Percentiles rank a stretch among this genome's conserved stretches.
phyloP scores from a whole-genome alignment of 1,140 invertebrate genomes.

The Venustaconcha ellipsiformis region DNA sequence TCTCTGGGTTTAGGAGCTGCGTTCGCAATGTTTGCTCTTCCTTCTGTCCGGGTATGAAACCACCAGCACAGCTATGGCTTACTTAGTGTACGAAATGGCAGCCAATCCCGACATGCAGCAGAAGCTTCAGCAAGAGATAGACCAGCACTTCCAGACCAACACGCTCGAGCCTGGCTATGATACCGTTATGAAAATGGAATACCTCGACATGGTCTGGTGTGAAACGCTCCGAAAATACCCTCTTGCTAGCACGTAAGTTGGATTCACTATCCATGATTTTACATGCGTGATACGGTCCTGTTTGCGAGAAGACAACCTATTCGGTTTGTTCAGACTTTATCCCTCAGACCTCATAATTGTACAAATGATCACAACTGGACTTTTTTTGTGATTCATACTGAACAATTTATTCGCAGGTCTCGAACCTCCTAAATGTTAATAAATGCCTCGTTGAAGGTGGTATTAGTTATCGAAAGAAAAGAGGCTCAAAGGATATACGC shows the following conservation, averaged over 20 bases:
- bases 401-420: no score
- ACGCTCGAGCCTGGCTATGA: slow-evolving; percentile 33
- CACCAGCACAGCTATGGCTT: slow-evolving; percentile 69
- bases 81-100: slow-evolving; percentile 70
- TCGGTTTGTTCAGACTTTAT: no score
- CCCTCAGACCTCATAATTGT: no score
- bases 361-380: no score
- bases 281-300: neutral
- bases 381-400: no score
- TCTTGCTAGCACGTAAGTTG: slow-evolving; percentile 58
- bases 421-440: no score
- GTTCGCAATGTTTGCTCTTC: slow-evolving; percentile 58
- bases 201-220: slow-evolving; percentile 60
- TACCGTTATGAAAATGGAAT: slow-evolving; percentile 50
- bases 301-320: neutral
- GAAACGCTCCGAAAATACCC: slow-evolving; percentile 62
- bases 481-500: no score
- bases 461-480: no score
- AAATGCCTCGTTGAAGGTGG: no score
- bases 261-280: neutral
- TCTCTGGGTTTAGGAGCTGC: slow-evolving; percentile 52
- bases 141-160: slow-evolving; percentile 42
- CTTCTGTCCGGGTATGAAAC: slow-evolving; percentile 69
- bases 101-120: slow-evolving; percentile 70
- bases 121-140: slow-evolving; percentile 68